These are phyloP conservation scores for Cheilosia scutellata DNA, from an alignment of 2,888 invertebrate species.

Conservation along the genomic window DNA sequence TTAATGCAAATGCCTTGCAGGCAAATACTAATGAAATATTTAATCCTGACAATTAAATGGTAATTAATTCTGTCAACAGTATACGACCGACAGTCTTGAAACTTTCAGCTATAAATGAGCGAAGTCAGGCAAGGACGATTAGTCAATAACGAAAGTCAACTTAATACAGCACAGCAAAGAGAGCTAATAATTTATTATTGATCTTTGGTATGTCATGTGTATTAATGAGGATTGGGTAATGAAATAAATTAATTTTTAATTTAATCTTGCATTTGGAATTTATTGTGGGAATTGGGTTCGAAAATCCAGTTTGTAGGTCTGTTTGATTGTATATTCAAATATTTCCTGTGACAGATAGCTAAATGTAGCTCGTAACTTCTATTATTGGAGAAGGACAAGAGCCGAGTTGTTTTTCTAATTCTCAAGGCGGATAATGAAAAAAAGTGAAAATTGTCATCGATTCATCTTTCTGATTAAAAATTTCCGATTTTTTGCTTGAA, in stretches of 20 bases:
- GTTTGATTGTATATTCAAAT: too few relatives aligned
- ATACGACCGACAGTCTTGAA: constrained; percentile 7
- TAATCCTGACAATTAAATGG: constrained; percentile 66
- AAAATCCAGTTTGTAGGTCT: too few relatives aligned
- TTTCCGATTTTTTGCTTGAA: too few relatives aligned
- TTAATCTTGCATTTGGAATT: not conserved
- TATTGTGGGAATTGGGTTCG: not conserved
- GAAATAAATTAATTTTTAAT: not conserved
- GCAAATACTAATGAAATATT: constrained; percentile 58
- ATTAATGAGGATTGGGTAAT: constrained; percentile 2
- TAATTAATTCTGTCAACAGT: constrained; percentile 65
- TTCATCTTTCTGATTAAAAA: too few relatives aligned
- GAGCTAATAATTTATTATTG: constrained; percentile 7
- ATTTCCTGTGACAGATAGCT: too few relatives aligned
- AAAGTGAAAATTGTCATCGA: too few relatives aligned
- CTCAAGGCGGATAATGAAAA: too few relatives aligned
- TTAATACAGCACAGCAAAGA: not conserved
- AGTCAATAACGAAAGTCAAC: constrained; percentile 10
- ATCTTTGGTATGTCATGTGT: constrained; percentile 5
- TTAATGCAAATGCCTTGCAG: constrained; percentile 39
- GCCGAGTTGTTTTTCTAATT: too few relatives aligned
- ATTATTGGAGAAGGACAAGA: too few relatives aligned
- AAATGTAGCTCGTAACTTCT: too few relatives aligned
- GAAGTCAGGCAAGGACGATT: constrained; percentile 27
- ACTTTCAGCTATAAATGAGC: constrained; percentile 12